These are phyloP conservation scores for Gnatocerus cornutus DNA, from an alignment of 2,888 invertebrate genomes.

Conservation along the genomic window DNA sequence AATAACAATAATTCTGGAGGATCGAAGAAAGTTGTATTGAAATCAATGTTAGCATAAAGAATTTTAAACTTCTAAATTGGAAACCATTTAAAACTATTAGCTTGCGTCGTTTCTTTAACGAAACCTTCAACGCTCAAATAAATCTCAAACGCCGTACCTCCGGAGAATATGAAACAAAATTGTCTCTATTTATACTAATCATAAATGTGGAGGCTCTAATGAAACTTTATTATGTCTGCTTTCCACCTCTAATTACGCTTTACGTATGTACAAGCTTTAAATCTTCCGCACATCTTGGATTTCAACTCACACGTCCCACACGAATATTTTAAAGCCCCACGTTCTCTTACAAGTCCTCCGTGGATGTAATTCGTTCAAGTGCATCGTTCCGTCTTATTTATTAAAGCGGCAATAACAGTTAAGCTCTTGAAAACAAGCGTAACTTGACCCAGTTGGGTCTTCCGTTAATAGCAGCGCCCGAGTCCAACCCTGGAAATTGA, in stretches of 20 bases:
- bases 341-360: slow-evolving; percentile 27
- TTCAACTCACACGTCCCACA: slow-evolving; percentile 9
- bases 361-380: slow-evolving; percentile 43
- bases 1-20: too few species aligned
- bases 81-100: too few species aligned
- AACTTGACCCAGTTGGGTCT: slow-evolving; percentile 44
- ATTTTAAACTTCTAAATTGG: too few species aligned
- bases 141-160: background rate
- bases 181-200: slow-evolving; percentile 1
- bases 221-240: background rate
- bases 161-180: background rate
- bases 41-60: too few species aligned
- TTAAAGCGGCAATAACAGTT: slow-evolving; percentile 44
- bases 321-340: slow-evolving; percentile 38
- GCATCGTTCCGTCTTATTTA: slow-evolving; percentile 43
- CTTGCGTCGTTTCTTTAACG: too few species aligned
- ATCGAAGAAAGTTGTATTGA: too few species aligned
- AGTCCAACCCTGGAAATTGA: slow-evolving; percentile 36
- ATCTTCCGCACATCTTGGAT: background rate
- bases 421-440: slow-evolving; percentile 40
- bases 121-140: too few species aligned
- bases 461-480: slow-evolving; percentile 22
- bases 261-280: background rate
- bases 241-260: background rate
- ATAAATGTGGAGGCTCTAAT: background rate